phyloP scores from a whole-genome alignment of 2,113 vertebrate genomes.

The Butastur rufipennis region DNA sequence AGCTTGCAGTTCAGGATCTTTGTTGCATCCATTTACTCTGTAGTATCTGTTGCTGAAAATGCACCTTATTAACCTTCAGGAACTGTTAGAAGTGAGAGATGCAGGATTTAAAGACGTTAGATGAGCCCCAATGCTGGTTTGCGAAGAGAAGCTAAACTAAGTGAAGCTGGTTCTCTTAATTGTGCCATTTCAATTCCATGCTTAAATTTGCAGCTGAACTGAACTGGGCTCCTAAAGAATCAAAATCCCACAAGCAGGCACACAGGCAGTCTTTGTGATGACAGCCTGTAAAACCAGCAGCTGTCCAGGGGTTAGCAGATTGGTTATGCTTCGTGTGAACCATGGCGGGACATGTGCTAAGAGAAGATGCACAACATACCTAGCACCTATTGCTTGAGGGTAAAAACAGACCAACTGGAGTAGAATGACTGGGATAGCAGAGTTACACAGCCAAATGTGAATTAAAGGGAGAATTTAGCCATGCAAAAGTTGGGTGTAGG shows the following conservation, averaged over 20 bases:
- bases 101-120: background rate
- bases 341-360: background rate
- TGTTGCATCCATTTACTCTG: background rate
- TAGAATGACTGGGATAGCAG: background rate
- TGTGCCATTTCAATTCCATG: background rate
- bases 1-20: background rate
- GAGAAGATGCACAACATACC: background rate
- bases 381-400: background rate
- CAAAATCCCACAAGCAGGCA: background rate
- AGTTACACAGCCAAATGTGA: background rate
- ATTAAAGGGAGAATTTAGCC: background rate
- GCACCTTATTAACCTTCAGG: background rate
- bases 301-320: conserved; percentile 33
- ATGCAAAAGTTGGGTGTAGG: background rate
- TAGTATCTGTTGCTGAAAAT: background rate
- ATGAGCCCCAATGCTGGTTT: background rate
- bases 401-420: background rate
- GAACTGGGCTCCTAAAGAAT: background rate
- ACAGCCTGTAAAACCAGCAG: conserved; percentile 45
- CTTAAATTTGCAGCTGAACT: background rate
- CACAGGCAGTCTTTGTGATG: conserved; percentile 41
- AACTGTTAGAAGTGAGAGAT: background rate
- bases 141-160: background rate
- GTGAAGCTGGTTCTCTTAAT: background rate
- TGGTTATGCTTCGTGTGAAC: background rate